Percentiles rank a stretch among this genome's conserved stretches.
phyloP scores from a whole-genome alignment of 2,888 invertebrate genomes.

The Hipparchia semele region DNA sequence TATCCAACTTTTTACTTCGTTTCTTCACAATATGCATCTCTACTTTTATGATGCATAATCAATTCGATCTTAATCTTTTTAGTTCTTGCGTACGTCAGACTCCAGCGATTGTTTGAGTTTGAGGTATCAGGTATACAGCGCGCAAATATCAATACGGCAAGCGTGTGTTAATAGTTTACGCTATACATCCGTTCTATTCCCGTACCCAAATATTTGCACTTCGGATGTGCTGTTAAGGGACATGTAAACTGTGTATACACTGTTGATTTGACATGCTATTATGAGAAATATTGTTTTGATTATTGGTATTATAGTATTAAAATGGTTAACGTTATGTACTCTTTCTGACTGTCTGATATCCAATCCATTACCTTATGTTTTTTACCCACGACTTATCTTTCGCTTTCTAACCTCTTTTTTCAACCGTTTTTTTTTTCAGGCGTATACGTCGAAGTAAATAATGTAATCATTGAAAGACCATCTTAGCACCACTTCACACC shows the following conservation, averaged over 20 bases:
- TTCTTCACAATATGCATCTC: not conserved
- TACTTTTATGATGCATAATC: not conserved
- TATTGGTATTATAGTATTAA: not conserved
- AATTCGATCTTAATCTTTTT: not conserved
- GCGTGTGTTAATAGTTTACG: slow-evolving; percentile 40
- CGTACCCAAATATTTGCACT: slow-evolving; percentile 57
- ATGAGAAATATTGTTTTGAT: not conserved
- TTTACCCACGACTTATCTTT: too few relatives aligned
- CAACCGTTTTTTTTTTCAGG: too few relatives aligned
- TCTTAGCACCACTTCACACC: too few relatives aligned
- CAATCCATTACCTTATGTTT: too few relatives aligned
- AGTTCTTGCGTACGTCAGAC: slow-evolving; percentile 5
- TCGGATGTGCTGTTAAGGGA: slow-evolving; percentile 37
- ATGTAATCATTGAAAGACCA: too few relatives aligned
- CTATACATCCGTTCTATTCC: slow-evolving; percentile 58
- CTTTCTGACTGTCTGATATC: too few relatives aligned
- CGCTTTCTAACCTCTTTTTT: too few relatives aligned
- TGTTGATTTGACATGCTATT: not conserved
- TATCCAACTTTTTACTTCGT: not conserved
- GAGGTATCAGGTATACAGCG: slow-evolving; percentile 25
- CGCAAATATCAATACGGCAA: slow-evolving; percentile 51
- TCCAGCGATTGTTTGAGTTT: slow-evolving; percentile 34
- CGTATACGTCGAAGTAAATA: too few relatives aligned
- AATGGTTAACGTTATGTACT: not conserved
- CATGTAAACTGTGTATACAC: slow-evolving; percentile 31